These are phyloP conservation scores for Dexiosoma caninum DNA, from an alignment of 2,888 invertebrate species.

Conservation along the genomic window DNA sequence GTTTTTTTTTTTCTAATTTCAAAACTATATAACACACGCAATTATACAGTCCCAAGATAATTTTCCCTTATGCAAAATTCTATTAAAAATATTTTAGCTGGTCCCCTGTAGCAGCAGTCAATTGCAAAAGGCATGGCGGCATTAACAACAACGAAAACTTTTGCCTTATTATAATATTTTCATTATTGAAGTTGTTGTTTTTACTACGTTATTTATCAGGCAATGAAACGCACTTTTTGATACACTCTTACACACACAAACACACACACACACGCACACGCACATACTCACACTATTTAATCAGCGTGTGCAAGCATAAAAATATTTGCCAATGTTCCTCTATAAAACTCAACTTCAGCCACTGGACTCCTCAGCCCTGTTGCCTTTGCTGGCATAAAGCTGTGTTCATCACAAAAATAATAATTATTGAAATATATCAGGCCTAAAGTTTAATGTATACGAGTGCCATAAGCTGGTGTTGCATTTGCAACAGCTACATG, in stretches of 20 bases:
- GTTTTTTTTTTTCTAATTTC: not conserved
- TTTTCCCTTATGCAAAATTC: not conserved
- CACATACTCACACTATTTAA: not conserved
- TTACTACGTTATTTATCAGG: slow-evolving; percentile 52
- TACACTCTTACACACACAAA: slow-evolving; percentile 35
- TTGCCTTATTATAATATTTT: slow-evolving; percentile 47
- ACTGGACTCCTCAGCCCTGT: not conserved
- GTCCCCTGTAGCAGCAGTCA: slow-evolving; percentile 36
- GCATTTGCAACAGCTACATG: slow-evolving; percentile 29
- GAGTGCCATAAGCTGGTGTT: slow-evolving; percentile 57
- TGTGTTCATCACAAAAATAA: slow-evolving; percentile 49
- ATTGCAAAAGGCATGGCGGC: slow-evolving; percentile 32
- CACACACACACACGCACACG: not conserved
- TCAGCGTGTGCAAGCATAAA: not conserved
- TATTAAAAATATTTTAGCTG: slow-evolving; percentile 22
- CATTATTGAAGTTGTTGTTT: slow-evolving; percentile 19
- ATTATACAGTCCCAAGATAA: not conserved
- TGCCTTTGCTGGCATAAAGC: not conserved
- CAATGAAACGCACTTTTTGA: slow-evolving; percentile 63
- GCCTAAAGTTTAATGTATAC: slow-evolving; percentile 53
- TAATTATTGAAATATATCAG: slow-evolving; percentile 48
- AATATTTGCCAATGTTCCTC: slow-evolving; percentile 31
- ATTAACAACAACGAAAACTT: slow-evolving; percentile 20
- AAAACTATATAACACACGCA: no score
- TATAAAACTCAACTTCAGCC: not conserved